Evolutionary conservation across 2,113 vertebrate genomes (phyloP), one percentile per base, ranked within the genome.

Genomic region (Triplophysa dalaica): DNA sequence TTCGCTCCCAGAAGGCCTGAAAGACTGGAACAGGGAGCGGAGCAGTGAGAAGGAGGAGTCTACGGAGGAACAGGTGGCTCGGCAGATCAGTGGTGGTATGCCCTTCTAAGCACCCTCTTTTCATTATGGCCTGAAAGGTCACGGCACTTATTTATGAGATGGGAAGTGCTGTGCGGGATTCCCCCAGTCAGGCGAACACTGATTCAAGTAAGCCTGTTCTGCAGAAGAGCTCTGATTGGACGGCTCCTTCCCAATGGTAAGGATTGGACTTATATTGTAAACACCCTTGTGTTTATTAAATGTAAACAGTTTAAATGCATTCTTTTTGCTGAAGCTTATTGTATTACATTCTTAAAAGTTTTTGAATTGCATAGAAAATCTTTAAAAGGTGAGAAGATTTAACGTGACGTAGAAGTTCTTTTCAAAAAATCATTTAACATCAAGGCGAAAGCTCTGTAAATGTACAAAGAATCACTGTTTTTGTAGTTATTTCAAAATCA

Each of bases 21-120:
- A 96, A 90, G 95, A 98, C 92, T 99, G 98, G 98, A 99, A 98
- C 90, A 95, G 91, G 86, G 95, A 97, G n/a, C 89, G 91, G 8
- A 89, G 93, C 50, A 92, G 88, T 24, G 92, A 94, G 58, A 94
- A 92, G 4, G 94, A 95, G 69, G 94, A 96, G 86, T 86, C 87
- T 16, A 88, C 73, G 0, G 94, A 94, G 0, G 95, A 97, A 66
- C 93, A 94, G 87, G 92, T 92, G 6, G 93, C 93, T 19, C 92
- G 91, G 41, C 93, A 96, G 88, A 94, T 94, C 86, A 91, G 33
- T 45, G 92, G 94, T 77, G 92, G 89, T 62, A 89, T 93, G 91
- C 95, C 94, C 0, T 94, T 96, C 90, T 95, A 89, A 92, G 89
- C 79, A 38, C 17, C n/a, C 13, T 7, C 43, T 58, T 13, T 54